Conservation (phyloP, 2,113 vertebrate species). For the Galeopterus variegatus region DNA sequence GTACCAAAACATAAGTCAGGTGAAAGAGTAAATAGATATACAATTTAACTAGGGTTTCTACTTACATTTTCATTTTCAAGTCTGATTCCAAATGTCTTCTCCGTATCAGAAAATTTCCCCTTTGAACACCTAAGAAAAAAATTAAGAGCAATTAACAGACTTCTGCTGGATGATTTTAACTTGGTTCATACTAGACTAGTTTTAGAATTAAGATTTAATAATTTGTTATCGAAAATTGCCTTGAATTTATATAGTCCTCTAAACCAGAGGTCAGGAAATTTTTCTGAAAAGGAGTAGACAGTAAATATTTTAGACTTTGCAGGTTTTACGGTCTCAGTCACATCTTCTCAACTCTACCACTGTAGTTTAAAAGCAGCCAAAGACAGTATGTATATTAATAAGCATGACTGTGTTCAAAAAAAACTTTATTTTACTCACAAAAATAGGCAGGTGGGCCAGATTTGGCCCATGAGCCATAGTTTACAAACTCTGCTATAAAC, state of each 20-base stretch:
- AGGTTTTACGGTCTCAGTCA: not conserved
- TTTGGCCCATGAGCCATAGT: not conserved
- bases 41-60: slow-evolving; percentile 30
- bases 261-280: not conserved
- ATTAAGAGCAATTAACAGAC: not conserved
- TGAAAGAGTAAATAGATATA: not conserved
- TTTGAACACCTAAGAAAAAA: slow-evolving; percentile 75
- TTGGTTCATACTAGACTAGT: not conserved
- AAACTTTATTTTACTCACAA: slow-evolving; percentile 37
- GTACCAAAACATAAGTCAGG: not conserved
- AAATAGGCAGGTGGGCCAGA: not conserved
- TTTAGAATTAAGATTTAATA: slow-evolving; percentile 61
- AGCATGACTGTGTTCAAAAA: not conserved
- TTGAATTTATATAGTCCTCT: slow-evolving; percentile 38
- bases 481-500: slow-evolving; percentile 7
- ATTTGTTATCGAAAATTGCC: slow-evolving; percentile 43
- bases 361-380: not conserved
- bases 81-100: slow-evolving; percentile 36
- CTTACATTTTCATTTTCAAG: slow-evolving; percentile 81
- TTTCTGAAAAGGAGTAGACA: not conserved
- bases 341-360: not conserved
- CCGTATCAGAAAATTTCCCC: slow-evolving; percentile 71
- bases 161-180: slow-evolving; percentile 42
- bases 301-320: not conserved
- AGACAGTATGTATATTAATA: not conserved